phyloP scores from a whole-genome alignment of 2,888 invertebrate genomes.

The Tuberolachnus salignus region DNA sequence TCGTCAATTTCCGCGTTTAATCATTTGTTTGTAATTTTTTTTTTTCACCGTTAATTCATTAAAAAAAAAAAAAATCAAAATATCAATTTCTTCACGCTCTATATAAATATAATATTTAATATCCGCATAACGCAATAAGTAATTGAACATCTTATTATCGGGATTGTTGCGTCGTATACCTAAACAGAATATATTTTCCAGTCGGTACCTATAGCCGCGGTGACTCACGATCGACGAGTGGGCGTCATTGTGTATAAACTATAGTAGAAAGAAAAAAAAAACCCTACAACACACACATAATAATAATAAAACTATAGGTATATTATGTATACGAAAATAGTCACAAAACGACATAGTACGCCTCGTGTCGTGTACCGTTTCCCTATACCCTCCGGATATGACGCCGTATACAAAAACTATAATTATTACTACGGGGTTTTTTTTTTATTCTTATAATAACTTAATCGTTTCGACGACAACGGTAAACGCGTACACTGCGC shows the following conservation, averaged over 20 bases:
- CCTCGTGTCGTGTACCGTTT: too few species aligned
- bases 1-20: too few species aligned
- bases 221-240: not conserved
- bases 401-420: not conserved
- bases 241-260: not conserved
- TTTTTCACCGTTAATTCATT: too few species aligned
- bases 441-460: too few species aligned
- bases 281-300: not conserved
- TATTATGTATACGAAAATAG: not conserved
- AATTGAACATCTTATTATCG: slow-evolving; percentile 7
- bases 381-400: not conserved
- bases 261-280: slow-evolving; percentile 16
- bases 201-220: too few species aligned
- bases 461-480: too few species aligned
- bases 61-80: not conserved
- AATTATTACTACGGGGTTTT: too few species aligned
- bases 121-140: not conserved
- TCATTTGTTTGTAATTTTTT: not conserved
- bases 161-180: not conserved
- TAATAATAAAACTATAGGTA: not conserved
- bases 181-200: too few species aligned
- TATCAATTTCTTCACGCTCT: not conserved
- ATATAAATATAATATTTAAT: not conserved
- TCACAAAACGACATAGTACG: not conserved
- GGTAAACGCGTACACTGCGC: too few species aligned